Evolutionary conservation across 1,140 invertebrate species (phyloP), one percentile per base, ranked within the genome.

Genomic region (Zaprionus taronus): DNA sequence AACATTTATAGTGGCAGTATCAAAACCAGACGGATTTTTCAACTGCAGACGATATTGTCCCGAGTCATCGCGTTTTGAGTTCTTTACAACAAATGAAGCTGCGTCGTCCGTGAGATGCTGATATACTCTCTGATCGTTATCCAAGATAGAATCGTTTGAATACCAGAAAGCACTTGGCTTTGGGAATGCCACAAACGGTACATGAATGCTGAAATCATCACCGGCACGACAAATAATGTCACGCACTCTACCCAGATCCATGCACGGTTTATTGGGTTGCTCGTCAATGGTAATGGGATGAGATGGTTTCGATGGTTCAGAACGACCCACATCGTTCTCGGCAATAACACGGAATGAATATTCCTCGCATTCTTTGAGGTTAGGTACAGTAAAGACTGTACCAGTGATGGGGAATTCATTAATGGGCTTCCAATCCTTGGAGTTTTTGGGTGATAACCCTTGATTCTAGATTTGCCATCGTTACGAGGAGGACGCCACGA

Each of bases 191-290:
- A 96, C 95, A 92, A 98, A 99, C 12, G 98, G 98, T 26, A 99
- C 96, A 84, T 98, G 96, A 91, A 99, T 98, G 61, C 96, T 97
- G 94, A 99, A 99, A 92, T 99, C 98, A 94, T 99, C 98, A 62
- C 99, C 99, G 73, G 98, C 98, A 75, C 98, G 95, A 5, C 99
- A 98, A 17, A 97, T 98, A 80, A 99, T 99, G 91, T 99, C 99
- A 41, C 98, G 96, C 6, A 99, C 95, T 24, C 96, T 96, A 57
- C 97, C 96, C 53, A 99, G 95, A 92, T 99, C 98, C 95, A 99
- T 97, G 80, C 96, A 95, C 20, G 99, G 99, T 93, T 99, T 99
- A 92, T 99, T 98, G 0, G 98, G 97, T 93, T 99, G 98, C 94
- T 99, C 98, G 92, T 98, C 97, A 75, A 98, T 97, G 31, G 96